Conservation (phyloP, 2,113 vertebrate species). For the Aepyceros melampus region DNA sequence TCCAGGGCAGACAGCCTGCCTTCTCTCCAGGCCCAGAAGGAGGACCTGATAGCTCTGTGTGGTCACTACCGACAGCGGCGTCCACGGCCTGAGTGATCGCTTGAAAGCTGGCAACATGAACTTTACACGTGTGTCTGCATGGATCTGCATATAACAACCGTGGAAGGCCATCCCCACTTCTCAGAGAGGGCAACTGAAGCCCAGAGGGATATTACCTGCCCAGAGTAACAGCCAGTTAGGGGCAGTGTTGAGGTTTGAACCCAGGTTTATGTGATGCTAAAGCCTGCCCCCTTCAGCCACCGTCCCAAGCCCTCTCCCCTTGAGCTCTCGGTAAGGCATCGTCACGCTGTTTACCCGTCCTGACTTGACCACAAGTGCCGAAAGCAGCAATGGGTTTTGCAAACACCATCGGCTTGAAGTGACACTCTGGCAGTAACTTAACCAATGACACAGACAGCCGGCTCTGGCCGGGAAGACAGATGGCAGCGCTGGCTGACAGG, state of each 20-base stretch:
- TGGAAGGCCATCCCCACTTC: neutral
- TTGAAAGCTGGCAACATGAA: fast-evolving
- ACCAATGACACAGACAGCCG: neutral
- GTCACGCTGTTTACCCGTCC: fast-evolving
- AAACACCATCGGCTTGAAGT: neutral
- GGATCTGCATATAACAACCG: fast-evolving
- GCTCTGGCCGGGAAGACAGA: neutral
- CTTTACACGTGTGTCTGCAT: neutral
- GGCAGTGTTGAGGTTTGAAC: neutral
- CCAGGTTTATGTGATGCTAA: fast-evolving
- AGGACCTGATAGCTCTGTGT: fast-evolving
- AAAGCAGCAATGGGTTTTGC: neutral
- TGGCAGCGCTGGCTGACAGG: neutral
- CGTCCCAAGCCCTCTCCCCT: neutral
- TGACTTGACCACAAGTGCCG: neutral
- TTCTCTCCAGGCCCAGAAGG: neutral
- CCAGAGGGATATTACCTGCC: neutral
- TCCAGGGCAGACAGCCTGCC: neutral
- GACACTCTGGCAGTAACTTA: neutral
- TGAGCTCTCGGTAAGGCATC: neutral
- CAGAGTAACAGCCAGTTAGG: neutral
- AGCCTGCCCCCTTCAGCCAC: neutral
- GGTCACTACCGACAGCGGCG: fast-evolving
- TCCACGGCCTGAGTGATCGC: fast-evolving
- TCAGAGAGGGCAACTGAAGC: neutral